A percentile compares a stretch with the other conserved stretches of the same genome.
Evolutionary conservation across 2,113 vertebrate species (phyloP).

Genomic region (Cricetomys ansorgei): DNA sequence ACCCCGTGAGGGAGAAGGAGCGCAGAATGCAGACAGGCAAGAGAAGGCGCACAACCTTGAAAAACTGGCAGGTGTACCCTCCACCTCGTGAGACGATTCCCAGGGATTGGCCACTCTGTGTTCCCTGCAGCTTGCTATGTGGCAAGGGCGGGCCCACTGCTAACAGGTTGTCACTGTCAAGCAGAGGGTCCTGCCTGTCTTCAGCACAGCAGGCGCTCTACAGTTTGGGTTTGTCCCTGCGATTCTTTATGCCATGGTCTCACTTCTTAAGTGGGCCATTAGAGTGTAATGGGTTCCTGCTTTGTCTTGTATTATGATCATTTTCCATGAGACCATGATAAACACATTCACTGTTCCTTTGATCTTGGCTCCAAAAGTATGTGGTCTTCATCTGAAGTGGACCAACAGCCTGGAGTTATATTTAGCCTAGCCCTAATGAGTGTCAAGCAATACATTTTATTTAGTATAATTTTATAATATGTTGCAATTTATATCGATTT

Average conservation of each 20-base stretch:
- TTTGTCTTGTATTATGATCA: not conserved
- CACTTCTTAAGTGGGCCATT: not conserved
- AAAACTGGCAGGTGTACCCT: not conserved
- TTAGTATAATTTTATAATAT: too few relatives aligned
- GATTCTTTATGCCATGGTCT: not conserved
- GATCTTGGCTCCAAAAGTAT: too few relatives aligned
- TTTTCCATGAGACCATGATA: not conserved
- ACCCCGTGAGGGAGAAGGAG: not conserved
- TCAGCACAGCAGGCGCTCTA: too few relatives aligned
- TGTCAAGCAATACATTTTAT: too few relatives aligned
- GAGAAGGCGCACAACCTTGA: not conserved
- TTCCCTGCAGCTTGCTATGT: not conserved
- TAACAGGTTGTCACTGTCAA: not conserved
- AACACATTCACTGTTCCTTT: not conserved
- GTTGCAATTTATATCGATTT: too few relatives aligned
- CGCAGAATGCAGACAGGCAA: not conserved
- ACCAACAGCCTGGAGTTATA: not conserved
- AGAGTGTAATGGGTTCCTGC: not conserved
- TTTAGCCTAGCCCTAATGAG: not conserved
- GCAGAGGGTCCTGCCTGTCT: not conserved
- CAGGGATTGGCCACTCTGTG: not conserved
- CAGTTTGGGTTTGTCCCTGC: not conserved
- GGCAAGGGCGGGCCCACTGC: not conserved
- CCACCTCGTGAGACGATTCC: not conserved
- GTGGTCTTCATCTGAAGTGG: too few relatives aligned